A percentile compares a stretch with the other conserved stretches of the same genome.
Evolutionary conservation across 2,113 vertebrate species (phyloP).

Genomic region (Scolopax mira): DNA sequence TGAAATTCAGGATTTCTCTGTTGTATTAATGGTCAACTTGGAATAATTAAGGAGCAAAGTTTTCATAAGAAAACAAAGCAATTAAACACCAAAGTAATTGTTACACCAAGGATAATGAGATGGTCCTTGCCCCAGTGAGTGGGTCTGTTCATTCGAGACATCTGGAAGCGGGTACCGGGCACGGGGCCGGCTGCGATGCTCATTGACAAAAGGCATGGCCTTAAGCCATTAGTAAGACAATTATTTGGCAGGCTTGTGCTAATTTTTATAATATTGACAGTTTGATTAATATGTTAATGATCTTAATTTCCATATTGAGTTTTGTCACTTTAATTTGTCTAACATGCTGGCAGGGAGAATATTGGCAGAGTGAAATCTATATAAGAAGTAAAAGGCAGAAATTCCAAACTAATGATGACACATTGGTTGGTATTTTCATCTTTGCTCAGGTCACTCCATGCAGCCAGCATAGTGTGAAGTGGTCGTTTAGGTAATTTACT

Average conservation of each 20-base stretch:
- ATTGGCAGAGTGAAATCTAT: conserved; percentile 20
- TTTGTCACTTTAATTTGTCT: conserved; percentile 47
- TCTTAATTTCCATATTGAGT: conserved; percentile 42
- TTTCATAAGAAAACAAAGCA: background rate
- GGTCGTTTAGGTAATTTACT: rapidly evolving
- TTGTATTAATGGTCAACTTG: background rate
- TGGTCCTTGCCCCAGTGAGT: background rate
- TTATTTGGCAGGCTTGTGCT: background rate
- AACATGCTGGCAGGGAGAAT: background rate
- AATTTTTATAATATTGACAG: conserved; percentile 26
- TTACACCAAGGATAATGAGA: background rate
- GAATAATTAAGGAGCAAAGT: background rate
- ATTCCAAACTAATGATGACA: background rate
- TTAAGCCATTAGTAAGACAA: background rate
- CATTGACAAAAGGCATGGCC: background rate
- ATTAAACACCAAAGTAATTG: background rate
- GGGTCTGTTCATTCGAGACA: background rate
- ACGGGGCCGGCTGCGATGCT: background rate
- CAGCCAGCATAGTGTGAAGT: background rate
- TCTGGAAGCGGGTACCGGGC: background rate
- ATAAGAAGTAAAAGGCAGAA: background rate
- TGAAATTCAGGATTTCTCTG: background rate
- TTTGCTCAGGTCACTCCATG: background rate
- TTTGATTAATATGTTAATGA: conserved; percentile 58
- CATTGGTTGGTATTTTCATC: background rate